Evolutionary conservation across 2,113 vertebrate species (phyloP).

Genomic region (Xenopus tropicalis): DNA sequence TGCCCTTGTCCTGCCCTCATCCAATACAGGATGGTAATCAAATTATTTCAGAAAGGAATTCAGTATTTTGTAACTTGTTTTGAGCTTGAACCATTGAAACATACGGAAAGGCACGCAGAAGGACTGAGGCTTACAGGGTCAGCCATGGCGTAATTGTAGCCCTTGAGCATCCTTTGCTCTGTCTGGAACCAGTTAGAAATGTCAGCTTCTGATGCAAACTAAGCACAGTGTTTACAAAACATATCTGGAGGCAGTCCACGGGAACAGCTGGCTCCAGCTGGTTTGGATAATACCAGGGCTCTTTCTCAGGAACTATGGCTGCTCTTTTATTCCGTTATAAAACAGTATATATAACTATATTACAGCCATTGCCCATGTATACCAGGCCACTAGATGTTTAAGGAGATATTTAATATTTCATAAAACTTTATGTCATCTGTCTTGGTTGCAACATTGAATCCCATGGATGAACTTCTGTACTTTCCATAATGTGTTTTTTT

Average conservation of each 20-base stretch:
- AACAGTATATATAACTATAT: slow-evolving; percentile 33
- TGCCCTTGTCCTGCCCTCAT: no score
- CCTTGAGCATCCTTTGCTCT: slow-evolving; percentile 23
- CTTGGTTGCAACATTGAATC: no score
- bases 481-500: no score
- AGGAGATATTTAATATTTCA: no score
- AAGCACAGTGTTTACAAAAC: slow-evolving; percentile 35
- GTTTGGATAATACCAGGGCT: background rate
- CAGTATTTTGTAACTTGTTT: background rate
- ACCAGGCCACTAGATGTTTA: no score
- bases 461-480: no score
- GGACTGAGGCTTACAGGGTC: slow-evolving; percentile 25
- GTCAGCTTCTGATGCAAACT: slow-evolving; percentile 30
- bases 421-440: no score
- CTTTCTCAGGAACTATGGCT: background rate
- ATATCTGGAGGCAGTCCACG: slow-evolving; percentile 12
- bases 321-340: background rate
- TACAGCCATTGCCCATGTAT: no score
- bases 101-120: slow-evolving; percentile 5
- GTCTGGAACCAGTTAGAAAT: slow-evolving; percentile 41
- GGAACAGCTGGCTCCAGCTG: slow-evolving; percentile 35
- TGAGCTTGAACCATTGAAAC: no score
- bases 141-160: slow-evolving; percentile 30
- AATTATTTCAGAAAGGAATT: no score
- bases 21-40: no score